Evolutionary conservation across 2,888 invertebrate species (phyloP), one percentile per base, ranked within the genome.

Genomic region (Eremobia ochroleuca): DNA sequence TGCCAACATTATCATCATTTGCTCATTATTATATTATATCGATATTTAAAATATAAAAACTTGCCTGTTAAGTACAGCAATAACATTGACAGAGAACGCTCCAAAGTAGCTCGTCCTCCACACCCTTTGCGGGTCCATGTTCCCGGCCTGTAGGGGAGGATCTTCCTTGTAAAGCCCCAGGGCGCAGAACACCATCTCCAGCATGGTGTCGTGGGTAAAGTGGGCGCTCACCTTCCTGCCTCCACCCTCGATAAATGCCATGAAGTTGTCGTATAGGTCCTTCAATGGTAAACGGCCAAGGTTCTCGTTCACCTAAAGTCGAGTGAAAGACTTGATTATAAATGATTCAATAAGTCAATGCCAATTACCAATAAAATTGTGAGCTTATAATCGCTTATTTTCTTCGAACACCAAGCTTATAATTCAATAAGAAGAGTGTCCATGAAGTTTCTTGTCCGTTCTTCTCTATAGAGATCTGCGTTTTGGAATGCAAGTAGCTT

Each of bases 11-110:
- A 46, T 21, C 6, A 21, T 21, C 3, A 25, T 52, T 52, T 0
- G 9, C 73, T 21, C 5, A 18, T 37, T 49, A 6, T 28, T 46
- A 4, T 18, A 58, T 15, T 28, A 28, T 28, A 18, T 6, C 13
- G 13, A 4, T 18, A 59, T 18, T 31, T 58, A 28, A 28, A 8
- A 3, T 58, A 31, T 18, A 31, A 31, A 28, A 28, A 49, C 46
- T 95, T 92, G 98, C 97, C 97, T 97, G 91, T 98, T 98, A 87
- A 98, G 97, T n/a, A 98, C 97, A 49, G 98, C 98, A 37, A 97
- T 97, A 21, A 98, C 91, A 92, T 98, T 98, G 1, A 97, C 96
- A 0, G 98, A 97, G 91, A 98, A 98, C 0, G 98, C 97, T 69
- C 97, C 97, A 58, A 98, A 96, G 4, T 94, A 90, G 18, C 98